Percentiles rank a stretch among this genome's conserved stretches.
Evolutionary conservation across 92 coral and sea anemone genomes (phyloP).

Genomic region (Epizoanthus stellaris): DNA sequence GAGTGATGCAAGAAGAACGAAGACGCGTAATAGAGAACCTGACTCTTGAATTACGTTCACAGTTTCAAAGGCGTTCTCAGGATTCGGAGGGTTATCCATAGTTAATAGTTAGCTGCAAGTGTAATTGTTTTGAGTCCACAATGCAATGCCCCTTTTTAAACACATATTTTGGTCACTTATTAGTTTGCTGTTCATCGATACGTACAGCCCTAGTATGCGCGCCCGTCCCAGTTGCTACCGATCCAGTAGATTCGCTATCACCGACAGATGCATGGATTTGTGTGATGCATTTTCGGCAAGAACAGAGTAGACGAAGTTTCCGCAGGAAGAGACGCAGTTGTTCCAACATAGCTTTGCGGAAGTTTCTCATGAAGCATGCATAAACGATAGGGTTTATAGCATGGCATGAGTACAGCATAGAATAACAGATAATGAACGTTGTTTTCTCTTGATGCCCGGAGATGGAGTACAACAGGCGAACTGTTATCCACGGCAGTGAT

Average conservation of each 20-base stretch:
- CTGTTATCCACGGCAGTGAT: slow-evolving; percentile 59
- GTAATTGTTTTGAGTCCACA: no score
- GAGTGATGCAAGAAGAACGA: no score
- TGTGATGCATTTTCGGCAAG: not conserved
- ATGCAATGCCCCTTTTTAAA: no score
- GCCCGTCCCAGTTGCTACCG: not conserved
- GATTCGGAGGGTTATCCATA: no score
- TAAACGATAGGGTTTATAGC: slow-evolving; percentile 61
- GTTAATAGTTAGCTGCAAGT: no score
- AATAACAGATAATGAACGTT: slow-evolving; percentile 46
- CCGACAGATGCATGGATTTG: not conserved
- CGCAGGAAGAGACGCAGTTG: not conserved
- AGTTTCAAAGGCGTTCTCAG: no score
- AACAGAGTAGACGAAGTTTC: not conserved
- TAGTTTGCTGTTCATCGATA: no score
- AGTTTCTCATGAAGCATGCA: slow-evolving; percentile 48
- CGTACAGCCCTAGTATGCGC: not conserved
- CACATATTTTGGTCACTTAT: no score
- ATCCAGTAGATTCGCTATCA: not conserved
- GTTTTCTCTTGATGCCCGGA: slow-evolving; percentile 51
- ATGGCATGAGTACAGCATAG: slow-evolving; percentile 44
- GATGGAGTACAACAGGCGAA: slow-evolving; percentile 51
- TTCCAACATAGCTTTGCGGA: slow-evolving; percentile 48
- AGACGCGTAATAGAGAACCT: no score
- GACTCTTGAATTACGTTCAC: no score